phyloP scores from a whole-genome alignment of 1,140 invertebrate genomes.

The Tetramorium alpestre region DNA sequence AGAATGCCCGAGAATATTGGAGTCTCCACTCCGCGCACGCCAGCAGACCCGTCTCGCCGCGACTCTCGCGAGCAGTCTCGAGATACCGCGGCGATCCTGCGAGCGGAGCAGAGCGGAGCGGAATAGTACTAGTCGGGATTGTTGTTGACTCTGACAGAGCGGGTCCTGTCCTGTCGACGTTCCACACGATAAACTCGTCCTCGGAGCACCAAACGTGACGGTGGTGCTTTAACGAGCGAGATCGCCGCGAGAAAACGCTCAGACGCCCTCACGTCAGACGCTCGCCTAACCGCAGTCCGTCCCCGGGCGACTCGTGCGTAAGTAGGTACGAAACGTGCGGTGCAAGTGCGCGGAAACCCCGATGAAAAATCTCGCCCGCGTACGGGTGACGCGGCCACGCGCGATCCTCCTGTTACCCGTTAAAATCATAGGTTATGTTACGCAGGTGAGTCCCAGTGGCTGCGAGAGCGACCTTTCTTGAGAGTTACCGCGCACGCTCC shows the following conservation, averaged over 20 bases:
- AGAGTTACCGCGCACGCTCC: not conserved
- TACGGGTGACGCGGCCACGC: too few species aligned
- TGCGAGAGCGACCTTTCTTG: not conserved
- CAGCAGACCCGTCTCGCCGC: not conserved
- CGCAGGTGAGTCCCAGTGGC: not conserved
- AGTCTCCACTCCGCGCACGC: not conserved
- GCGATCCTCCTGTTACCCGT: not conserved
- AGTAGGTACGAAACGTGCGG: constrained; percentile 5
- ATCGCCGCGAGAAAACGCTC: not conserved
- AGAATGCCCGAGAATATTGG: not conserved
- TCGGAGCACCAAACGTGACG: too few species aligned
- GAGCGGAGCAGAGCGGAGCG: not conserved
- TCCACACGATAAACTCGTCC: not conserved
- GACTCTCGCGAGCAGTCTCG: too few species aligned
- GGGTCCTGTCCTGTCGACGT: not conserved
- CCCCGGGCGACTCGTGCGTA: not conserved
- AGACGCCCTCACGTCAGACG: not conserved
- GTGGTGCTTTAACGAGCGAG: not conserved
- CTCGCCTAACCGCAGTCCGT: not conserved
- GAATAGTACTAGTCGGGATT: not conserved
- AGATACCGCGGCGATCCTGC: not conserved
- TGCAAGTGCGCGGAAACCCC: not conserved
- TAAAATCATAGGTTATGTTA: constrained; percentile 6
- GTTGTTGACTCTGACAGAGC: not conserved
- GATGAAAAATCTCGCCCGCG: too few species aligned